Evolutionary conservation across 1,140 invertebrate species (phyloP).

Genomic region (Pteromalus puparum): DNA sequence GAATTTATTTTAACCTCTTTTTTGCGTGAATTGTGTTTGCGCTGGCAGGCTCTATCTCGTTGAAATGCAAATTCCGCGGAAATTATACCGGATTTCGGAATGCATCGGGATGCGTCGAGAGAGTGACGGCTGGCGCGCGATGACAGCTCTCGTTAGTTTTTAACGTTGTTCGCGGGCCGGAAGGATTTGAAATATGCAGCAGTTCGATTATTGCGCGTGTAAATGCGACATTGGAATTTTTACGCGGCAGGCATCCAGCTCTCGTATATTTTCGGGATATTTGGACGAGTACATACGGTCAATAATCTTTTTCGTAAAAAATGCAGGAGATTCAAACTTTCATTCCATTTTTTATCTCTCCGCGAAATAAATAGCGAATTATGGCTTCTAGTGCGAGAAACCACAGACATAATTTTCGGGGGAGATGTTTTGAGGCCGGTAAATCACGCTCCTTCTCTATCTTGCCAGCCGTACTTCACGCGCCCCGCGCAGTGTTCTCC

Average conservation of each 20-base stretch:
- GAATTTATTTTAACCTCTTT: not conserved
- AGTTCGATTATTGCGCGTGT: not conserved
- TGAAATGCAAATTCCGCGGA: not conserved
- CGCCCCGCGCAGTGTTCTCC: no score
- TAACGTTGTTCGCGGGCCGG: not conserved
- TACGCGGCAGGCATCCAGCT: not conserved
- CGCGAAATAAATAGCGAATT: no score
- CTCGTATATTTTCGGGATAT: not conserved
- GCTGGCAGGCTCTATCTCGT: not conserved
- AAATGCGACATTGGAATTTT: not conserved
- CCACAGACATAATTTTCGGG: no score
- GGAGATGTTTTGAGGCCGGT: no score
- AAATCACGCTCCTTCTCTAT: no score
- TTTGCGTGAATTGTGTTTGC: not conserved
- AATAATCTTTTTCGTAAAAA: no score
- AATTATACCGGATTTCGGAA: not conserved
- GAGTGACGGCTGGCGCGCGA: no score
- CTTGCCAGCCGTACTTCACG: no score
- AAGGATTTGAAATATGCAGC: not conserved
- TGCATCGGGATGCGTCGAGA: not conserved
- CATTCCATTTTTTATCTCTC: no score
- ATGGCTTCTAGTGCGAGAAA: no score
- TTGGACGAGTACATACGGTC: no score
- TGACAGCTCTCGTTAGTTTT: not conserved
- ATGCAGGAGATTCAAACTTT: no score